Percentiles rank a stretch among this genome's conserved stretches.
Evolutionary conservation across 2,888 invertebrate species (phyloP).

Genomic region (Hermaeophaga mercurialis): DNA sequence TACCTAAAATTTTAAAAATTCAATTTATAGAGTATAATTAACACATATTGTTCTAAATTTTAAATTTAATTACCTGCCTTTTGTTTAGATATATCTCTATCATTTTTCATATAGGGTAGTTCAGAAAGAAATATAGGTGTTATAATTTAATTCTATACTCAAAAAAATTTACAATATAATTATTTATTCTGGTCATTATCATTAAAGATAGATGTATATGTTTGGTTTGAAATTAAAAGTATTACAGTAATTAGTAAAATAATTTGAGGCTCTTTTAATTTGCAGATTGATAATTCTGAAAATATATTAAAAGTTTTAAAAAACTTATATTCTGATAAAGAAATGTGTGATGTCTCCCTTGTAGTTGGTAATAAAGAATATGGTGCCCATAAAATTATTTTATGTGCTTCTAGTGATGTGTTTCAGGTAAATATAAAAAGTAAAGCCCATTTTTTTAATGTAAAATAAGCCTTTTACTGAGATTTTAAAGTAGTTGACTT

Average conservation of each 20-base stretch:
- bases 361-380: conserved; percentile 82
- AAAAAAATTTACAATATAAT: no score
- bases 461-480: no score
- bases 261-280: conserved; percentile 7
- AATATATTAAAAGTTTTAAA: conserved; percentile 83
- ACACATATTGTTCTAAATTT: no score
- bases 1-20: no score
- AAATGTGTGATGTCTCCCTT: conserved; percentile 88
- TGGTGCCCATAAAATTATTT: conserved; percentile 87
- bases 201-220: neutral
- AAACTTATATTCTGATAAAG: conserved; percentile 79
- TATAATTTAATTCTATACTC: neutral
- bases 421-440: conserved; percentile 88
- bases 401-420: conserved; percentile 94
- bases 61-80: no score
- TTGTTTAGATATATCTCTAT: no score
- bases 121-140: neutral
- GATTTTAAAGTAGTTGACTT: no score
- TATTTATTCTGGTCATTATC: no score
- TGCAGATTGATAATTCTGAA: conserved; percentile 82
- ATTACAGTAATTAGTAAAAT: neutral
- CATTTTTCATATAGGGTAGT: neutral
- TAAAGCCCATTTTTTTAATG: no score
- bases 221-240: neutral
- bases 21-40: no score